Percentiles rank a stretch among this genome's conserved stretches.
Evolutionary conservation across 2,113 vertebrate species (phyloP).

Genomic region (Chunga burmeisteri): DNA sequence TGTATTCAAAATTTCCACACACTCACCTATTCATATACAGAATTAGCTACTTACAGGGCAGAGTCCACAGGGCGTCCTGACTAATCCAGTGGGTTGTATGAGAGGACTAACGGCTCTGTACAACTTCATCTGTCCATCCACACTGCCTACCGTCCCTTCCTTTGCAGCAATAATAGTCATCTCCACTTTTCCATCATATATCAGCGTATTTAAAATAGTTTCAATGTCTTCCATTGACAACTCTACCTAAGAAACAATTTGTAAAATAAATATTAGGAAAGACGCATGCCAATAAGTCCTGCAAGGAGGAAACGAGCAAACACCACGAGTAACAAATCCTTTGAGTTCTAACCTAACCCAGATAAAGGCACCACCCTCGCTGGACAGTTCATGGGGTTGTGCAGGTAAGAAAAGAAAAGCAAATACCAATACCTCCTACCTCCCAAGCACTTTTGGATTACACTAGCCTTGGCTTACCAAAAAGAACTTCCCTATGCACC

Average conservation of each 20-base stretch:
- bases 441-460: background rate
- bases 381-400: background rate
- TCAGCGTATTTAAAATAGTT: conserved; percentile 96
- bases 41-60: conserved; percentile 85
- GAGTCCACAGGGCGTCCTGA: conserved; percentile 91
- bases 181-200: conserved; percentile 97
- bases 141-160: conserved; percentile 92
- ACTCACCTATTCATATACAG: background rate
- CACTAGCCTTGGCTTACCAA: background rate
- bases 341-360: background rate
- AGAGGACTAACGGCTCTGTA: conserved; percentile 89
- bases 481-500: background rate
- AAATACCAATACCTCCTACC: background rate
- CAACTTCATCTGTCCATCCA: conserved; percentile 95
- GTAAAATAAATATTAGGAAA: background rate
- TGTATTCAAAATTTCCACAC: background rate
- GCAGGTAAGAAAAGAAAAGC: background rate
- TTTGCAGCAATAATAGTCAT: conserved; percentile 97
- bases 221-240: conserved; percentile 99
- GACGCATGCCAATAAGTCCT: accelerated
- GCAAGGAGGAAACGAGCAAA: background rate
- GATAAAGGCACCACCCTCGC: background rate
- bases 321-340: background rate
- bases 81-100: conserved; percentile 88
- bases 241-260: conserved; percentile 83